Evolutionary conservation across 1,140 invertebrate species (phyloP).

Genomic region (Metaphire vulgaris): DNA sequence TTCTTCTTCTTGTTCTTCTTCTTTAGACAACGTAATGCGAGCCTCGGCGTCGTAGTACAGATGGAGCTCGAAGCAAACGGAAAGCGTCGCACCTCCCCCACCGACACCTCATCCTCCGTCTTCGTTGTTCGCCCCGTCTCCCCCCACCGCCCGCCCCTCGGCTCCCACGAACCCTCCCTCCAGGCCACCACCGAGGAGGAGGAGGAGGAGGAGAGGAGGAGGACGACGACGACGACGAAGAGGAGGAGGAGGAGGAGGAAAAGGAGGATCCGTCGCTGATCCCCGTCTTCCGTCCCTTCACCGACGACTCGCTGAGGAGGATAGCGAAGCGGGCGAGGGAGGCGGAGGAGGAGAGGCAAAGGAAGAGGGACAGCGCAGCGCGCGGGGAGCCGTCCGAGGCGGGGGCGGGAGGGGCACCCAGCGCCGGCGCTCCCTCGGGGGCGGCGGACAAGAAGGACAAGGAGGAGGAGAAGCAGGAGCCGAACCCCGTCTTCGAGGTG

Average conservation of each 20-base stretch:
- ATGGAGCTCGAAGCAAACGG: no score
- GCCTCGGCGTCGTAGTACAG: no score
- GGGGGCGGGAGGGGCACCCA: no score
- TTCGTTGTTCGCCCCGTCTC: background rate
- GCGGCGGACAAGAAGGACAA: constrained; percentile 36
- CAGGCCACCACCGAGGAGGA: background rate
- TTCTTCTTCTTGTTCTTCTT: no score
- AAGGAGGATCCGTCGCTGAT: background rate
- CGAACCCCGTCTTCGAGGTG: constrained; percentile 44
- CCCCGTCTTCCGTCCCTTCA: background rate
- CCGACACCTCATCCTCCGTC: background rate
- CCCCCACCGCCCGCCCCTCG: background rate
- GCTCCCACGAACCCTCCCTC: background rate
- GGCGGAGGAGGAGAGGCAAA: background rate
- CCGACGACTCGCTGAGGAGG: background rate
- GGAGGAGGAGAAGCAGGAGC: constrained; percentile 31
- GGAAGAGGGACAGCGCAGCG: background rate
- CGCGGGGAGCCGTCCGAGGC: no score
- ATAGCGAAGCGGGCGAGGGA: background rate
- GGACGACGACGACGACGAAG: background rate
- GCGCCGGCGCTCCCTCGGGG: no score
- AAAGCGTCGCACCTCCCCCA: background rate
- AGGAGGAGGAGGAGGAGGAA: background rate
- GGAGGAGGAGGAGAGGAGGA: background rate
- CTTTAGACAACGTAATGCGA: no score